A percentile compares a stretch with the other conserved stretches of the same genome.
phyloP scores from a whole-genome alignment of 2,113 vertebrate species.

The Corythaixoides concolor region DNA sequence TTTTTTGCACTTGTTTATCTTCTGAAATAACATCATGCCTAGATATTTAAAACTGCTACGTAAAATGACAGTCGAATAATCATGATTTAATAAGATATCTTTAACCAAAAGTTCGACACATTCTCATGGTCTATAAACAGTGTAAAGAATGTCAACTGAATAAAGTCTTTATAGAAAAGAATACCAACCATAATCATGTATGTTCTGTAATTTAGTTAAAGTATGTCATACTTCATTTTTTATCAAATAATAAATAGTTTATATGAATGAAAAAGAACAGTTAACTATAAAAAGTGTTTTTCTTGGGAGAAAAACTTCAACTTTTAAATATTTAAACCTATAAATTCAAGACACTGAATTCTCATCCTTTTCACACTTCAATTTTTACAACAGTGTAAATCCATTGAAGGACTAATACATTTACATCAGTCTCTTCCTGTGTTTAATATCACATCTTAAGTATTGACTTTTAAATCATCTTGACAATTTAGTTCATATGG shows the following conservation, averaged over 20 bases:
- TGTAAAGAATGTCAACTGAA: neutral
- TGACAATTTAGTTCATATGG: neutral
- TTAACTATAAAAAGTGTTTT: neutral
- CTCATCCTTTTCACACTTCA: neutral
- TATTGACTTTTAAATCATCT: neutral
- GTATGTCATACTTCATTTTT: neutral
- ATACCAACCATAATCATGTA: neutral
- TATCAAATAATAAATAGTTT: neutral
- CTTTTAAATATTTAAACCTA: neutral
- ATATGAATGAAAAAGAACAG: neutral
- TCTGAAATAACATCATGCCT: neutral
- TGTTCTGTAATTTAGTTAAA: neutral
- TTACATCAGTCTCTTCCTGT: neutral
- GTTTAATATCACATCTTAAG: neutral
- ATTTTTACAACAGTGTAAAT: neutral
- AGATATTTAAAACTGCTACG: accelerated
- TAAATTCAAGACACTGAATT: neutral
- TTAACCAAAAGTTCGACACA: neutral
- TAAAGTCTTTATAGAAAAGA: neutral
- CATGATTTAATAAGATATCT: neutral
- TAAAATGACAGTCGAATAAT: neutral
- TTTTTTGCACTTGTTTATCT: neutral
- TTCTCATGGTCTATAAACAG: neutral
- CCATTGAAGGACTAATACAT: neutral
- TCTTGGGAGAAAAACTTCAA: neutral